Evolutionary conservation across 2,888 invertebrate genomes (phyloP), one percentile per base, ranked within the genome.

Genomic region (Mechanitis mazaeus): DNA sequence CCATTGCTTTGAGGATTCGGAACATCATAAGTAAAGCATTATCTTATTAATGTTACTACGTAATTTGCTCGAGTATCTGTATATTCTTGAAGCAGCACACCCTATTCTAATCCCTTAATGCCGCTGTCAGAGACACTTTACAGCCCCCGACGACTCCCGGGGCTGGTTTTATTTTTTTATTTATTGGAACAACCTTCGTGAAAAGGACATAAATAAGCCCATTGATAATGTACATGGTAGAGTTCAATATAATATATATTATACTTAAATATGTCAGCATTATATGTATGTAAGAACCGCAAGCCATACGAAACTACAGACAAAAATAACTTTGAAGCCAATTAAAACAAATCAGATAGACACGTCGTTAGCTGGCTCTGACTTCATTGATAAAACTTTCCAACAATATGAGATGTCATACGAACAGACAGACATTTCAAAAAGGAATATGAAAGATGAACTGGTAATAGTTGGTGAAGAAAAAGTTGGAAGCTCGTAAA

Each of bases 21-120:
- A 35, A 20, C 20, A 20, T 35, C 3, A 35, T 35, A 35, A 35
- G 35, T 47, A 47, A 47, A 47, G 20, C 20, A 20, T 20, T 20
- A 47, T 20, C 28, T 47, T 47, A n/a, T 28, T 47, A 47, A n/a
- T 47, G 47, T 54, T 31, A 7, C 31, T 12, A 55, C 58, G 31
- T 58, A 35, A 42, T 58, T 50, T 31, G 7, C 28, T 50, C 31
- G 56, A 63, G 46, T 63, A 63, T 73, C 73, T 71, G 72, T 67
- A 67, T 35, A 50, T 50, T 50, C 31, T 9, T 50, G 31, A 28
- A 33, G 55, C 11, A 33, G 61, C 68, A 60, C 75, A 66, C 78
- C 69, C 73, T 77, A 77, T 62, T 67, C 69, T 78, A 78, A 80
- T 78, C 76, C 76, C 75, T 69, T 77, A 80, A 79, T 79, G 78